These are phyloP conservation scores for Lasioglossum lativentre DNA, from an alignment of 2,888 invertebrate genomes.

Conservation along the genomic window DNA sequence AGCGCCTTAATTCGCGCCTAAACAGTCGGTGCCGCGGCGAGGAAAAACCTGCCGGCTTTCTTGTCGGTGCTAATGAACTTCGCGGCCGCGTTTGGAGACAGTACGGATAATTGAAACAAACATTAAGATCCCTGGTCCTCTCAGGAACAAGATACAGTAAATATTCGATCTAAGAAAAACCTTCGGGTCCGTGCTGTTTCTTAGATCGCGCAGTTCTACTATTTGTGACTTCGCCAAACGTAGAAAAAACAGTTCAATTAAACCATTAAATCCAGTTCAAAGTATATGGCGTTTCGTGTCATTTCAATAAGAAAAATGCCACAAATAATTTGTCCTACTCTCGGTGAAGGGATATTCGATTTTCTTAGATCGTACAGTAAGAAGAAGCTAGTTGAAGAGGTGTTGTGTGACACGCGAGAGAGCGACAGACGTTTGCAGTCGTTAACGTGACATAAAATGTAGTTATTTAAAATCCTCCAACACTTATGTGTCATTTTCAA, in stretches of 20 bases:
- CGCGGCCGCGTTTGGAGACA: conserved; percentile 34
- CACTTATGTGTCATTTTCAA: neutral
- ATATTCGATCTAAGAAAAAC: too few relatives aligned
- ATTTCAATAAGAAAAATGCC: too few relatives aligned
- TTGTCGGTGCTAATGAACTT: conserved; percentile 18
- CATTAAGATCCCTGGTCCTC: neutral
- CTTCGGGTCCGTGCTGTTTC: too few relatives aligned
- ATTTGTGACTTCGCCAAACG: too few relatives aligned
- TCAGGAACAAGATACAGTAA: neutral
- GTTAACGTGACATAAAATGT: too few relatives aligned
- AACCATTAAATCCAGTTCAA: too few relatives aligned
- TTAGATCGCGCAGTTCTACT: too few relatives aligned
- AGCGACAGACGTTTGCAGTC: neutral
- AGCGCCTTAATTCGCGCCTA: conserved; percentile 30
- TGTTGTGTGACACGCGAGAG: neutral
- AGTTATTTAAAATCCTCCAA: neutral
- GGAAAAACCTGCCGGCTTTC: conserved; percentile 18
- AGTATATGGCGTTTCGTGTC: too few relatives aligned
- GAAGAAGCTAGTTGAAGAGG: neutral
- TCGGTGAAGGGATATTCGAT: too few relatives aligned
- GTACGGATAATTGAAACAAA: neutral
- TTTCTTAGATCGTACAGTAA: too few relatives aligned
- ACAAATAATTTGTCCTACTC: too few relatives aligned
- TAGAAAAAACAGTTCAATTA: too few relatives aligned
- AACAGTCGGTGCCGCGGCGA: conserved; percentile 10